Percentiles rank a stretch among this genome's conserved stretches.
Evolutionary conservation across 2,113 vertebrate species (phyloP).

Genomic region (Dicrurus megarhynchus): DNA sequence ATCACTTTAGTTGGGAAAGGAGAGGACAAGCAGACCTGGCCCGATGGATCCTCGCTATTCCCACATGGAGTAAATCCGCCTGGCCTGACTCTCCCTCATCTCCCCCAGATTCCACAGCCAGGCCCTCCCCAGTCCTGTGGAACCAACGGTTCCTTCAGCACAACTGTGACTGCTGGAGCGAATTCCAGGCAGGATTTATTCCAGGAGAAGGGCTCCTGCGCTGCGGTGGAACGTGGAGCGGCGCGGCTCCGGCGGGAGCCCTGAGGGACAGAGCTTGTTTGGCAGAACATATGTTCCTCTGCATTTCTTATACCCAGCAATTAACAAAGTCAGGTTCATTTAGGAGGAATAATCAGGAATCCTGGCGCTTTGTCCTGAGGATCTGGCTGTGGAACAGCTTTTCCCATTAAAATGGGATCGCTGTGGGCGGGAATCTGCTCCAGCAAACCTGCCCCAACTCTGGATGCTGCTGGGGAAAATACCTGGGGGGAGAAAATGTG

Average conservation of each 20-base stretch:
- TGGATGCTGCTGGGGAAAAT: neutral
- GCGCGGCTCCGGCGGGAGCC: neutral
- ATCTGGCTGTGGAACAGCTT: neutral
- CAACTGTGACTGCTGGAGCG: neutral
- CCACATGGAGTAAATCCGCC: fast-evolving
- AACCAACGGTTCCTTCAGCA: neutral
- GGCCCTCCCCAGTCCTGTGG: neutral
- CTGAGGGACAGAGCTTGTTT: neutral
- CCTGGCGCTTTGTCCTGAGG: neutral
- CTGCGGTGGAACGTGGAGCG: fast-evolving
- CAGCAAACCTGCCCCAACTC: neutral
- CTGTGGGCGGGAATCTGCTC: neutral
- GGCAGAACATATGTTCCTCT: neutral
- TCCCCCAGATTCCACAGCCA: neutral
- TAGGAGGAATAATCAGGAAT: neutral
- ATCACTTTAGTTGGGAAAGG: neutral
- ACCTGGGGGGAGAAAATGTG: neutral
- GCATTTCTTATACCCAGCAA: neutral
- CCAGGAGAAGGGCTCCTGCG: neutral
- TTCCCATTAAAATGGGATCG: neutral
- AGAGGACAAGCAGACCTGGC: neutral
- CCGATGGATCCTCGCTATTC: fast-evolving
- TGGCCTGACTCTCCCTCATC: neutral
- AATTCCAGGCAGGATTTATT: neutral
- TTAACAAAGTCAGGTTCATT: neutral